Conservation (phyloP, 2,113 vertebrate genomes). For the Odobenus rosmarus region DNA sequence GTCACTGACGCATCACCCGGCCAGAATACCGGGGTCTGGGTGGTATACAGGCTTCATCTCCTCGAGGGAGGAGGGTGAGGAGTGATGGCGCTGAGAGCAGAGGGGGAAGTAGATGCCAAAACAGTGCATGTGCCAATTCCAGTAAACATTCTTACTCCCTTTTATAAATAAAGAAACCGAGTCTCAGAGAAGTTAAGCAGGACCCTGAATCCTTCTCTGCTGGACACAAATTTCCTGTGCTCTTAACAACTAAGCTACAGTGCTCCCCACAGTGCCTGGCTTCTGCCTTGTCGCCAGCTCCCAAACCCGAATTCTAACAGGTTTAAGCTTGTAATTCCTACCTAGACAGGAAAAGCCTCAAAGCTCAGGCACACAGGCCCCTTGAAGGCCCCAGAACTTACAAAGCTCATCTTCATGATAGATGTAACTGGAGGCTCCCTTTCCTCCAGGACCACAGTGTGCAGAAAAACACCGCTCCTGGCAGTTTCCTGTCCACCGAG, state of each 20-base stretch:
- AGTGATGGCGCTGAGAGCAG: background rate
- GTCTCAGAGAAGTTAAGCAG: background rate
- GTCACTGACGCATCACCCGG: no score
- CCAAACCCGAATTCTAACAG: background rate
- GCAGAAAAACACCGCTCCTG: background rate
- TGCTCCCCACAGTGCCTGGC: accelerated
- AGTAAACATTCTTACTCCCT: background rate
- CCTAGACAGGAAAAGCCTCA: background rate
- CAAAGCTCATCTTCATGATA: background rate
- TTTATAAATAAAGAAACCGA: background rate
- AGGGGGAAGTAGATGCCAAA: background rate
- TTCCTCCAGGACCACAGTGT: background rate
- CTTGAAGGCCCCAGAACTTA: background rate
- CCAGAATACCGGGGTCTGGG: background rate
- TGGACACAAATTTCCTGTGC: background rate
- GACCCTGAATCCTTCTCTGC: background rate
- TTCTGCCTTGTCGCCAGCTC: background rate
- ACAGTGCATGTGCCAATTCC: no score
- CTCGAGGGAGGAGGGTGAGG: background rate
- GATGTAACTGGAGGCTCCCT: background rate
- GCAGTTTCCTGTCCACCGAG: background rate
- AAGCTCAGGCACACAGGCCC: background rate
- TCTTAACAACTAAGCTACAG: background rate
- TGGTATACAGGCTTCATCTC: background rate
- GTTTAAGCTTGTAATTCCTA: background rate